Evolutionary conservation across 2,113 vertebrate genomes (phyloP).

Genomic region (Paratilapia polleni): DNA sequence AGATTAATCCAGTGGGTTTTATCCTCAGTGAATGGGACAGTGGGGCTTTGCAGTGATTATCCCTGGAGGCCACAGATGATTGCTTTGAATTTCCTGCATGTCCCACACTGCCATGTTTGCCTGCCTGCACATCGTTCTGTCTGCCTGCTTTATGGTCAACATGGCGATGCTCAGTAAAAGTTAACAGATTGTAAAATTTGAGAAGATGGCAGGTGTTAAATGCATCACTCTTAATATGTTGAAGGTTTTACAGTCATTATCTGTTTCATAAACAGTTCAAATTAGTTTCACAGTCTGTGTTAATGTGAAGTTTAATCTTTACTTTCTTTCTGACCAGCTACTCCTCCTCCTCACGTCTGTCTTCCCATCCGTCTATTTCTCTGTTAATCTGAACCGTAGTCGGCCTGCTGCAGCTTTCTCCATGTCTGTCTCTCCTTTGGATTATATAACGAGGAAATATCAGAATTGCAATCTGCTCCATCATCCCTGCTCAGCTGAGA

Average conservation of each 20-base stretch:
- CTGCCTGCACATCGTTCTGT: background rate
- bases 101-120: conserved; percentile 38
- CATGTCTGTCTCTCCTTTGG: conserved; percentile 6
- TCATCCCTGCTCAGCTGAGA: conserved; percentile 39
- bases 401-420: background rate
- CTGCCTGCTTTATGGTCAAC: background rate
- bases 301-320: background rate
- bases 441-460: conserved; percentile 64
- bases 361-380: background rate
- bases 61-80: conserved; percentile 76
- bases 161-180: background rate
- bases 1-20: conserved; percentile 77
- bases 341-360: background rate
- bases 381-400: conserved; percentile 13
- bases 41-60: conserved; percentile 78
- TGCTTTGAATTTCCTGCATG: conserved; percentile 68
- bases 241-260: background rate
- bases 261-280: background rate
- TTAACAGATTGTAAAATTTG: background rate
- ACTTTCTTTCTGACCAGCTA: background rate
- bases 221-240: background rate
- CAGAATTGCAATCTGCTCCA: conserved; percentile 50
- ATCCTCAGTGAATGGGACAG: conserved; percentile 81
- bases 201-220: background rate
- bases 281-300: background rate